Evolutionary conservation across 2,113 vertebrate genomes (phyloP).

Genomic region (Boulengeromyrus knoepffleri): DNA sequence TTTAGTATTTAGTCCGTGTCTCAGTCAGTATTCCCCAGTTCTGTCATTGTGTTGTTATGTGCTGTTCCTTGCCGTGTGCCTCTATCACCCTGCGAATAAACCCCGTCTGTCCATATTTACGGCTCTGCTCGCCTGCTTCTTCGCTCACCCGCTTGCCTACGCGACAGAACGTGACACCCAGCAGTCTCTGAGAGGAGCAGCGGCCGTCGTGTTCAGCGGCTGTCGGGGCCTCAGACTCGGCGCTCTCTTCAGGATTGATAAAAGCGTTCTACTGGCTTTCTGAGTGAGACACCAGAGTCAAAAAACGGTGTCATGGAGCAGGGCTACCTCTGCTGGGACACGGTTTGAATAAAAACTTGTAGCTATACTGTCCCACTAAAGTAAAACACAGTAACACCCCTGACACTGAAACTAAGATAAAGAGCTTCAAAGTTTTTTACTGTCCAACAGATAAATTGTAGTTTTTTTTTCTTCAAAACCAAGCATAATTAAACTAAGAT

Average conservation of each 20-base stretch:
- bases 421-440: no score
- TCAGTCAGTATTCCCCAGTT: no score
- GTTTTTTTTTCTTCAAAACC: background rate
- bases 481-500: background rate
- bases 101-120: no score
- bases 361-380: background rate
- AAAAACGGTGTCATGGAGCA: background rate
- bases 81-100: no score
- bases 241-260: background rate
- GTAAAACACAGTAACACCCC: background rate
- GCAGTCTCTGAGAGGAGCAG: conserved; percentile 17
- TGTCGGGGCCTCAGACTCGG: background rate
- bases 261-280: background rate
- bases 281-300: background rate
- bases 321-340: background rate
- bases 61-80: no score
- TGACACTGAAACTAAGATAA: background rate
- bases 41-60: no score
- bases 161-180: background rate
- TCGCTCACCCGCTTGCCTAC: no score
- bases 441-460: background rate
- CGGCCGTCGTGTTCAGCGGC: background rate
- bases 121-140: no score
- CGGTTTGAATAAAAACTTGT: background rate
- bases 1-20: no score